phyloP scores from a whole-genome alignment of 2,888 invertebrate genomes.

The Euplagia quadripunctaria region DNA sequence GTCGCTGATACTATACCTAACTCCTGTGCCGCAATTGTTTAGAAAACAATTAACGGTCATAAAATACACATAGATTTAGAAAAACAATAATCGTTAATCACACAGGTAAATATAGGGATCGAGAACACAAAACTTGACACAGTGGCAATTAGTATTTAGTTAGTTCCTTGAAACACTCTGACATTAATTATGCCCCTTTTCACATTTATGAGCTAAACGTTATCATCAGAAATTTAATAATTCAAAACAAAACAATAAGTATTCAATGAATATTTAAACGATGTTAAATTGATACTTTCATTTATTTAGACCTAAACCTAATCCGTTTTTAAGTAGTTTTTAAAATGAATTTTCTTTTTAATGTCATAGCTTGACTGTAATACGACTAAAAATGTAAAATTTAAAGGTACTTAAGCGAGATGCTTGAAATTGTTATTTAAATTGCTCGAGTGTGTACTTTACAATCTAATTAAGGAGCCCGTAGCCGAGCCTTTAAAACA shows the following conservation, averaged over 20 bases:
- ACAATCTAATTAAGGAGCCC: slow-evolving; percentile 16
- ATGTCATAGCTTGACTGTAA: slow-evolving; percentile 3
- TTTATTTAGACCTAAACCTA: background rate
- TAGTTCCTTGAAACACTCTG: too few species aligned
- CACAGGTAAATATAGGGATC: too few species aligned
- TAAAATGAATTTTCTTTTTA: slow-evolving; percentile 2
- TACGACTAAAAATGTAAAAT: slow-evolving; percentile 1
- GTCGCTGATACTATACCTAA: too few species aligned
- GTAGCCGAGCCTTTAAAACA: slow-evolving; percentile 11
- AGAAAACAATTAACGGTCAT: too few species aligned
- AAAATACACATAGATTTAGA: too few species aligned
- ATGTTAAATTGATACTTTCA: background rate
- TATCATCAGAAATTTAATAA: background rate
- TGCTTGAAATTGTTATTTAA: slow-evolving; percentile 7
- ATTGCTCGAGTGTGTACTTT: slow-evolving; percentile 12
- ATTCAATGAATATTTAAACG: background rate
- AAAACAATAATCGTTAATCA: too few species aligned
- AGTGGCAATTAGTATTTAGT: too few species aligned
- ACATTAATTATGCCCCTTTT: background rate
- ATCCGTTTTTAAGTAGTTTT: background rate
- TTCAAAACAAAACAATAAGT: background rate
- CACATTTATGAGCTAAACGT: background rate
- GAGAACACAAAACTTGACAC: too few species aligned
- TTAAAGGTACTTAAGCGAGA: slow-evolving; percentile 11
- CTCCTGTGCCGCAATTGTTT: too few species aligned